A percentile compares a stretch with the other conserved stretches of the same genome.
phyloP scores from a whole-genome alignment of 2,888 invertebrate species.

The Platypus cylindrus region DNA sequence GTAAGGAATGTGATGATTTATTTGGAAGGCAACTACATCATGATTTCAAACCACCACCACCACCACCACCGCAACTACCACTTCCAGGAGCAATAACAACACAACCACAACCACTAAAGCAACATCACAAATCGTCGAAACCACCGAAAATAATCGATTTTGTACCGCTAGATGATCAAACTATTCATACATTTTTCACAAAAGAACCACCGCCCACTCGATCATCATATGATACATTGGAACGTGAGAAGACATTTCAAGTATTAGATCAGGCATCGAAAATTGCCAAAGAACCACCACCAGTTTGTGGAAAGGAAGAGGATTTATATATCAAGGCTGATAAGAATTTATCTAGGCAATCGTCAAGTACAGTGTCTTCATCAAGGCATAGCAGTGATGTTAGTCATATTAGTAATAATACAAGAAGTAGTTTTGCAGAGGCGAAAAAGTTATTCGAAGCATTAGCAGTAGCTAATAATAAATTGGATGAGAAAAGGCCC shows the following conservation, averaged over 20 bases:
- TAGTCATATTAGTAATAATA: slow-evolving; percentile 6
- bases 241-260: slow-evolving; percentile 23
- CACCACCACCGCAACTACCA: too few species aligned
- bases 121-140: too few species aligned
- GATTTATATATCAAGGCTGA: slow-evolving; percentile 2
- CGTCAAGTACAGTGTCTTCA: slow-evolving; percentile 10
- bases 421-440: slow-evolving; percentile 22
- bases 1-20: slow-evolving; percentile 22
- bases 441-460: slow-evolving; percentile 26
- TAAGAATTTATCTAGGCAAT: slow-evolving; percentile 7
- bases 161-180: slow-evolving; percentile 20
- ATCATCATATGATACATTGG: slow-evolving; percentile 20
- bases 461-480: slow-evolving; percentile 16
- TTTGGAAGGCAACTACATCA: slow-evolving; percentile 9
- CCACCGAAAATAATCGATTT: slow-evolving; percentile 21
- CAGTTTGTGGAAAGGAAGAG: slow-evolving; percentile 2
- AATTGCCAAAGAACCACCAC: slow-evolving; percentile 3
- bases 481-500: slow-evolving; percentile 6
- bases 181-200: slow-evolving; percentile 17
- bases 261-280: slow-evolving; percentile 17
- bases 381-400: slow-evolving; percentile 8
- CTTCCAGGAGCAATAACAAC: neutral
- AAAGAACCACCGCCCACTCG: slow-evolving; percentile 9
- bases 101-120: neutral
- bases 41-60: too few species aligned